Base-by-base conservation (phyloP, 1,140 invertebrate genomes). In the Drosophila aff. region DNA sequence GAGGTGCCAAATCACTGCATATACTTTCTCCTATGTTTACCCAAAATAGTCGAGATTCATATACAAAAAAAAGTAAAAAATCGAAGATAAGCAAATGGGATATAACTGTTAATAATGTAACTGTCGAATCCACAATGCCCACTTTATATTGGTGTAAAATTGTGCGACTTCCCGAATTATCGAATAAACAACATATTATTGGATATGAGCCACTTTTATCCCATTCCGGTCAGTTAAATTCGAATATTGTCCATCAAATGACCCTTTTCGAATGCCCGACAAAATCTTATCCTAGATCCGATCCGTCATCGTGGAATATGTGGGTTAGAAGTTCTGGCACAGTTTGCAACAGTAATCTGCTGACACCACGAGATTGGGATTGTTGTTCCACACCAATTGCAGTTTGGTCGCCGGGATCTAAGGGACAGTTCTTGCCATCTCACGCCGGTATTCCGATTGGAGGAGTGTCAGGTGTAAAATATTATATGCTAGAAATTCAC, bases 401-500 rank as follows among this genome's bases (percentile, higher is more conserved):
- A 2, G 96, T 96, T 46, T 98, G 97, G 97, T 96, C 96, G 11
- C 94, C 96, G 60, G 97, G 97, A n/a, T 96, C 96, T 44, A 95
- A 95, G 94, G 96, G 96, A 96, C 96, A 98, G 93, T 96, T 96
- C 93, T 94, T 97, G 53, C 97, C 97, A 4, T 94, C 96, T 47
- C 96, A 97, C 89, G 96, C 97, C 21, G 97, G 97, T 28, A 94
- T 97, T 59, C 97, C 97, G 0, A 93, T 98, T 18, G 96, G 95
- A 4, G 96, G 96, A 66, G 94, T 94, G 65, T 93, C 94, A 40
- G 96, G 96, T 49, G 95, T 95, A 5, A 95, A 95, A 1, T 98
- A 96, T 93, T 98, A 97, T 92, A 97, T 98, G 96, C 93, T 98
- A 1, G 97, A 98, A 93, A 95, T 97, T 73, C 97, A 98, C 93